phyloP scores from a whole-genome alignment of 2,113 vertebrate genomes.

The Percina caprodes region DNA sequence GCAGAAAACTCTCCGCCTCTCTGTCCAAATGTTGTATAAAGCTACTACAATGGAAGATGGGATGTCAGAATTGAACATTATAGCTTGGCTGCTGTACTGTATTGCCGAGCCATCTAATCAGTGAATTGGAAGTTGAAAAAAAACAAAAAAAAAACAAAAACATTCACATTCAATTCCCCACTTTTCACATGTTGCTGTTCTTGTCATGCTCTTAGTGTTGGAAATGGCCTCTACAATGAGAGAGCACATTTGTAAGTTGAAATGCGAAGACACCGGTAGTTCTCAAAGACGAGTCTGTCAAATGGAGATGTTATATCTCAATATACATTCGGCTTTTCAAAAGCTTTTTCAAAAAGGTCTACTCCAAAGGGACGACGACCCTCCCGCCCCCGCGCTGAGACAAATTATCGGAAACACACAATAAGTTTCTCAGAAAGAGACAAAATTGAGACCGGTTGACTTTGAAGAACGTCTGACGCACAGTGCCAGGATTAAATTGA shows the following conservation, averaged over 20 bases:
- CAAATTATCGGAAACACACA: neutral
- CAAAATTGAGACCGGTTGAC: neutral
- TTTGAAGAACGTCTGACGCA: slow-evolving; percentile 13
- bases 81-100: slow-evolving; percentile 35
- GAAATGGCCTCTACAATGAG: slow-evolving; percentile 38
- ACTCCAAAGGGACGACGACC: neutral
- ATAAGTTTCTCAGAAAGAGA: neutral
- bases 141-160: slow-evolving; percentile 22
- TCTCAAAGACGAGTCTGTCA: neutral
- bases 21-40: slow-evolving; percentile 18
- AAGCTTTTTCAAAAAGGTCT: too few relatives aligned
- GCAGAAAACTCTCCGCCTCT: neutral
- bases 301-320: neutral
- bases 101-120: slow-evolving; percentile 38
- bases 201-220: slow-evolving; percentile 28
- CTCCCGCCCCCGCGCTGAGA: neutral
- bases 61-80: slow-evolving; percentile 37
- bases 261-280: slow-evolving; percentile 20
- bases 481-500: slow-evolving; percentile 4
- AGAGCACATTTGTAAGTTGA: slow-evolving; percentile 8
- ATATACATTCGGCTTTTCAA: neutral
- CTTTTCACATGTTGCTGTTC: slow-evolving; percentile 39
- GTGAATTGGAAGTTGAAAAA: slow-evolving; percentile 26
- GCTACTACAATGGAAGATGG: slow-evolving; percentile 13
- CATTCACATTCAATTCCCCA: slow-evolving; percentile 47